Evolutionary conservation across 2,888 invertebrate genomes (phyloP), one percentile per base, ranked within the genome.

Genomic region (Pandemis heparana): DNA sequence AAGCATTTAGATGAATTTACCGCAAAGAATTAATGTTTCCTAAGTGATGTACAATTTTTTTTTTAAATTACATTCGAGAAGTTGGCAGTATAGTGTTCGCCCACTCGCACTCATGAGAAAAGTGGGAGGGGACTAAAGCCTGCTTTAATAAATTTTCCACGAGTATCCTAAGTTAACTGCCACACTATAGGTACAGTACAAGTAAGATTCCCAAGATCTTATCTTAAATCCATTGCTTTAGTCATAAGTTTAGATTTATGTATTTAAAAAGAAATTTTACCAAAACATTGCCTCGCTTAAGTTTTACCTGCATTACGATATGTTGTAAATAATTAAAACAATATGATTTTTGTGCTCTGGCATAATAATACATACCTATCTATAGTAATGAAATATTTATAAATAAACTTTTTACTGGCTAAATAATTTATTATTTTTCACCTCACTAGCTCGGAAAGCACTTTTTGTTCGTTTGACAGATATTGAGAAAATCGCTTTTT

Each of bases 231-330:
- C 38, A 74, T 81, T 81, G 79, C 78, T 85, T 83, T 85, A 86
- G 79, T 82, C 83, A 66, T 87, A 83, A 83, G 80, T 80, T 83
- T 82, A 88, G 84, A 84, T 76, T 90, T 88, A 89, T 88, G 84
- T 88, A 89, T 90, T 90, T 89, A 87, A 89, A 87, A 89, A 87
- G 84, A 89, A 90, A 86, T 89, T 89, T 92, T 94, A 94, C 94
- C 94, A 94, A 94, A 94, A 91, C 86, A 90, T 83, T 92, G 94
- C 94, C 94, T 94, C 94, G 94, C 94, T 91, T 92, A 92, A 86
- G 89, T 90, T 93, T 89, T 87, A 89, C 64, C 63, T 69, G 60
- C 81, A 80, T 51, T 84, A 82, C 81, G 77, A 79, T 89, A 86
- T 89, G 83, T 87, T 90, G 87, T 92, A 91, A 87, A 89, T 90